Percentiles rank a stretch among this genome's conserved stretches.
Conservation (phyloP, 2,113 vertebrate species). For the Myotis yumanensis region DNA sequence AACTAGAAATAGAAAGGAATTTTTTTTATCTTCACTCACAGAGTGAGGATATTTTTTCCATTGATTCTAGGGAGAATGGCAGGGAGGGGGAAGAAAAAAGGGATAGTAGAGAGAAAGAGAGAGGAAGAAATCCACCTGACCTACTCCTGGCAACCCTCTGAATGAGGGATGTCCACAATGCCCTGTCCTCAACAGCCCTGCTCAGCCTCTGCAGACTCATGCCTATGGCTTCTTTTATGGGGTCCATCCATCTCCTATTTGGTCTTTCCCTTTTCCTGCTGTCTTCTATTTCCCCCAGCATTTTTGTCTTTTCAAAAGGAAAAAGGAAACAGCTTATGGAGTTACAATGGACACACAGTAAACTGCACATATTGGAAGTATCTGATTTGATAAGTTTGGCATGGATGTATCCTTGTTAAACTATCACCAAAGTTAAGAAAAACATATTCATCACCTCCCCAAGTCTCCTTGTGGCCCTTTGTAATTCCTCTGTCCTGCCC, state of each 20-base stretch:
- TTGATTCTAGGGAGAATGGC: too few relatives aligned
- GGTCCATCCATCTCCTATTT: background rate
- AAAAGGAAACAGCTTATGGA: background rate
- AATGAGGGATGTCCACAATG: background rate
- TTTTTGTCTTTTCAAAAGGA: background rate
- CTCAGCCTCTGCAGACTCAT: background rate
- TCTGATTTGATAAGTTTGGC: background rate
- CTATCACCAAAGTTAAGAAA: background rate
- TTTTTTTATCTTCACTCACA: background rate
- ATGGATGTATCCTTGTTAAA: background rate
- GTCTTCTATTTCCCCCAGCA: background rate
- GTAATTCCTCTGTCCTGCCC: background rate
- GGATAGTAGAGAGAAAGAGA: too few relatives aligned
- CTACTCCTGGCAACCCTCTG: background rate
- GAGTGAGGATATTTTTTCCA: too few relatives aligned
- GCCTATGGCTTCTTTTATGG: background rate
- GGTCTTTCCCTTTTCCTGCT: background rate
- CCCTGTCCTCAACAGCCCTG: background rate
- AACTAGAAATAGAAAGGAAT: background rate
- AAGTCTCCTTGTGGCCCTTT: background rate
- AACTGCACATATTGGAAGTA: background rate
- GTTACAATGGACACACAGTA: background rate
- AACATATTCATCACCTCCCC: background rate
- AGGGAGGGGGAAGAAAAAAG: too few relatives aligned
- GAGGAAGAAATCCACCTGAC: too few relatives aligned